Conservation (phyloP, 2,888 invertebrate genomes). For the Dorcus hopei region DNA sequence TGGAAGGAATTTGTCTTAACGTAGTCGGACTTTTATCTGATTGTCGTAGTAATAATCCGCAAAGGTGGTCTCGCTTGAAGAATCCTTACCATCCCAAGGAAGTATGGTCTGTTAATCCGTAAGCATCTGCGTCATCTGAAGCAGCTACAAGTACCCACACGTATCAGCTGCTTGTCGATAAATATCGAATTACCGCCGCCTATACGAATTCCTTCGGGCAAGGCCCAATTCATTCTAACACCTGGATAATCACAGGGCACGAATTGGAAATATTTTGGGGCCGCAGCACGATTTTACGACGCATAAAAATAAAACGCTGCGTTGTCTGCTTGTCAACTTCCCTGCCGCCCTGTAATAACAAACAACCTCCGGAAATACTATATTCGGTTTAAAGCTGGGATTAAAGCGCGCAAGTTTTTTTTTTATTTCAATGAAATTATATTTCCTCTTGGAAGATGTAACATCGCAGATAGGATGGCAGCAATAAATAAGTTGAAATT, state of each 20-base stretch:
- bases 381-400: too few relatives aligned
- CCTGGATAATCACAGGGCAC: neutral
- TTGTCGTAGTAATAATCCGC: conserved; percentile 7
- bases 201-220: neutral
- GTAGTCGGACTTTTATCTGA: neutral
- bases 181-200: neutral
- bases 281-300: neutral
- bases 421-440: too few relatives aligned
- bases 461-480: too few relatives aligned
- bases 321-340: neutral
- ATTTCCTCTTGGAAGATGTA: too few relatives aligned
- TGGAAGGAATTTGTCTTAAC: neutral
- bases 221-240: neutral
- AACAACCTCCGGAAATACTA: too few relatives aligned
- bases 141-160: conserved; percentile 5
- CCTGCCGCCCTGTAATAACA: neutral
- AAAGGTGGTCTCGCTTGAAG: conserved; percentile 15
- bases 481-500: neutral
- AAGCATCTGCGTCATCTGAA: conserved; percentile 19
- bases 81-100: conserved; percentile 12
- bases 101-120: conserved; percentile 22
- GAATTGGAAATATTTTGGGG: neutral
- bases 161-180: neutral
- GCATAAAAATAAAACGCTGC: neutral
- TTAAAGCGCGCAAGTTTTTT: too few relatives aligned